These are phyloP conservation scores for Aeoliscus strigatus DNA, from an alignment of 2,797 vertebrate species.

Conservation along the genomic window DNA sequence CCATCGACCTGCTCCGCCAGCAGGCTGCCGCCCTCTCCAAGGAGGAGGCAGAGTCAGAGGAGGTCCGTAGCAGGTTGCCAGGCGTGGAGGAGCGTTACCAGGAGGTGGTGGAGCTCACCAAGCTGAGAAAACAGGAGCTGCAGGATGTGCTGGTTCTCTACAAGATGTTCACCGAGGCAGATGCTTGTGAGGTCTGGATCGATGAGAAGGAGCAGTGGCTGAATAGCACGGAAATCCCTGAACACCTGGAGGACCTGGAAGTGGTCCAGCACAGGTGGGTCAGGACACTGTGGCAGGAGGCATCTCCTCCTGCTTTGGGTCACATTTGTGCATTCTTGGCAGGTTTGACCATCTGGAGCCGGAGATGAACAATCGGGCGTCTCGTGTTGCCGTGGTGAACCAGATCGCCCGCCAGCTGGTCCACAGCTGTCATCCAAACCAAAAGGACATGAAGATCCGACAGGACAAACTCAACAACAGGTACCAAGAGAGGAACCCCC, in stretches of 20 bases:
- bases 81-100: constrained; percentile 81
- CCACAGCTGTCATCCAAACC: constrained; percentile 80
- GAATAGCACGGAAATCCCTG: constrained; percentile 82
- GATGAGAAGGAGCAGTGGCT: constrained; percentile 95
- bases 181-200: constrained; percentile 91
- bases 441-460: constrained; percentile 82
- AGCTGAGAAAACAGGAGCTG: constrained; percentile 77
- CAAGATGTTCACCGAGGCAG: constrained; percentile 91
- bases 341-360: constrained; percentile 95
- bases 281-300: background rate
- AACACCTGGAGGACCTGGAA: constrained; percentile 91
- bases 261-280: constrained; percentile 92
- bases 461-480: constrained; percentile 86
- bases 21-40: too few species aligned
- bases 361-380: constrained; percentile 87
- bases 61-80: constrained; percentile 81
- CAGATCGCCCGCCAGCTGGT: constrained; percentile 81
- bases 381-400: constrained; percentile 82
- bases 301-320: background rate
- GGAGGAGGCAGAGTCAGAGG: constrained; percentile 73
- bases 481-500: too few species aligned
- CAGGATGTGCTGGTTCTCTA: constrained; percentile 85
- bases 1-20: constrained; percentile 83
- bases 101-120: constrained; percentile 79
- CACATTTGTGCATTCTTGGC: constrained; percentile 12